A percentile compares a stretch with the other conserved stretches of the same genome.
Evolutionary conservation across 2,888 invertebrate genomes (phyloP).

Genomic region (Anodontia alba): DNA sequence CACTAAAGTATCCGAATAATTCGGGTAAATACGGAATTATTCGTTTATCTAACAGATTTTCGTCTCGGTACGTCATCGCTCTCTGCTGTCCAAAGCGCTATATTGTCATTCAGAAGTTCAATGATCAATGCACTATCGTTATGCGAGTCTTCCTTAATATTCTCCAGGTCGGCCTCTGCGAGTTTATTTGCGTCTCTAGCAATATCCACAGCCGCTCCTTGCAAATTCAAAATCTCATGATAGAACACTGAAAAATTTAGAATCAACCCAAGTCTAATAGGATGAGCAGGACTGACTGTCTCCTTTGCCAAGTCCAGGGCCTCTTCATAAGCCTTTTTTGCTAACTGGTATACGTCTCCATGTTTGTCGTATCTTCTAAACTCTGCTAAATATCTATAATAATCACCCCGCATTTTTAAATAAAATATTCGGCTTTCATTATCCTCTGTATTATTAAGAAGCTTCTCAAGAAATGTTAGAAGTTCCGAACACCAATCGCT

Average conservation of each 20-base stretch:
- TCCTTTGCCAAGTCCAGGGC: conserved; percentile 97
- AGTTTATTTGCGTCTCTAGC: conserved; percentile 99
- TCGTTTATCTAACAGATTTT: neutral
- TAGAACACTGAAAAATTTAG: conserved; percentile 99
- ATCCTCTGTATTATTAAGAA: conserved; percentile 36
- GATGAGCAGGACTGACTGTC: conserved; percentile 99
- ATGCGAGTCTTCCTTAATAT: conserved; percentile 99
- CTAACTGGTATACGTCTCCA: conserved; percentile 89
- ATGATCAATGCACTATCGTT: conserved; percentile 99
- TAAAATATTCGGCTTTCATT: conserved; percentile 53
- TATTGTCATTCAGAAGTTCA: conserved; percentile 93
- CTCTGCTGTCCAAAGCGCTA: conserved; percentile 94
- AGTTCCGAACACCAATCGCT: conserved; percentile 41
- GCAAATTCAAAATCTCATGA: conserved; percentile 99
- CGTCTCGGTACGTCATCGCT: conserved; percentile 86
- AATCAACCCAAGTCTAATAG: conserved; percentile 98
- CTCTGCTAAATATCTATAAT: conserved; percentile 96
- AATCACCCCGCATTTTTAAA: conserved; percentile 52
- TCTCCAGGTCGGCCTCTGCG: conserved; percentile 99
- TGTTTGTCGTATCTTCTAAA: conserved; percentile 95
- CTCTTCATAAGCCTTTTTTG: conserved; percentile 99
- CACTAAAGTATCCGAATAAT: no score
- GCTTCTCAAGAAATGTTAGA: conserved; percentile 34
- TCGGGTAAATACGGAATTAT: no score
- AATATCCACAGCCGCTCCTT: conserved; percentile 99